Base-by-base conservation (phyloP, 2,797 vertebrate genomes). In the Scleropages formosus region DNA sequence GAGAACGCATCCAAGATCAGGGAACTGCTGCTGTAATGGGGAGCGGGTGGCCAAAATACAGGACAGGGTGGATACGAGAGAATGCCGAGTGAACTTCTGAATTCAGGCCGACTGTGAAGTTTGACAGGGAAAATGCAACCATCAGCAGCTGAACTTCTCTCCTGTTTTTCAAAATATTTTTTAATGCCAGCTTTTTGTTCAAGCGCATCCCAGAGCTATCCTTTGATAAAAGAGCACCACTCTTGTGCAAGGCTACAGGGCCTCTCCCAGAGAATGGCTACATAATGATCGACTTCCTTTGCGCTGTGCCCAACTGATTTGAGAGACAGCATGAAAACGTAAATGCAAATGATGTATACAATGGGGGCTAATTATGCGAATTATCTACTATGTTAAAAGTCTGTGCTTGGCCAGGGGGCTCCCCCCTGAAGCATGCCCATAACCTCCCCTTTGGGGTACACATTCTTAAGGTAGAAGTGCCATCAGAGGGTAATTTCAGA, bases 381-480 rank as follows among this genome's bases (percentile, higher is more conserved):
- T 65, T 31, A 51, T 53, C 22, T 65, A 31, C 56, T 24, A 56
- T 56, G 49, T n/a, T 12, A 27, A 63, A 20, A 56, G 49, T 18
- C 73, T 20, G 16, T 65, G 2, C 16, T 26, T 27, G 16, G 24
- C 49, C 62, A 4, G 26, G 27, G 16, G 27, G 27, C 27, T 62
- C 77, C 75, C 80, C 84, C 80, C 79, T 71, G 56, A 78, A 84
- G 80, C 81, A 75, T 11, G 82, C 82, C 80, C 62, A 75, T 8
- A 72, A 84, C 86, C 77, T 39, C 6, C 31, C 49, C 80, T 76
- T 49, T 16, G 76, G 69, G 77, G 78, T 80, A 65, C 79, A 72
- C 78, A 73, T 83, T 79, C 76, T 68, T 80, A 78, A 82, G 76
- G 62, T 75, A 82, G 81, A 69, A 24, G 66, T 44, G 15, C 46